A percentile compares a stretch with the other conserved stretches of the same genome.
Evolutionary conservation across 2,113 vertebrate species (phyloP).

Genomic region (Mohoua ochrocephala): DNA sequence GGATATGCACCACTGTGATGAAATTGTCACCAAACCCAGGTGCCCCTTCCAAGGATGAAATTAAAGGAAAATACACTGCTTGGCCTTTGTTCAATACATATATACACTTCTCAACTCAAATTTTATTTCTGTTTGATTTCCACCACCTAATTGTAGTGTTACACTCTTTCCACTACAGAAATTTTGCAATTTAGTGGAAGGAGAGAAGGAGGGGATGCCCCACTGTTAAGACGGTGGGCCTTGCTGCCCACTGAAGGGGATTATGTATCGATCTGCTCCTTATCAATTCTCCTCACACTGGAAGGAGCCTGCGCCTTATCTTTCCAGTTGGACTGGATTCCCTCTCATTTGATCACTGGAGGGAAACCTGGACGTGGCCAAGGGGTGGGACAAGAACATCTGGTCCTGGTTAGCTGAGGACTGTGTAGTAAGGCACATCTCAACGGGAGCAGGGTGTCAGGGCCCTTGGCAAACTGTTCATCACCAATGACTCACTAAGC

Average conservation of each 20-base stretch:
- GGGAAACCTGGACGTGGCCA: background rate
- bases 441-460: background rate
- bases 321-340: constrained; percentile 8
- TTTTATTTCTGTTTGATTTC: background rate
- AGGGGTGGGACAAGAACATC: background rate
- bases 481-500: background rate
- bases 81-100: background rate
- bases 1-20: background rate
- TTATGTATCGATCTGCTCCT: constrained; percentile 14
- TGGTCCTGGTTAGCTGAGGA: background rate
- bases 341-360: constrained; percentile 13
- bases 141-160: background rate
- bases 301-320: constrained; percentile 27
- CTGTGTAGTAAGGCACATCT: background rate
- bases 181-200: background rate
- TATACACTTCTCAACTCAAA: accelerated
- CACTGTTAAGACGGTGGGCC: background rate
- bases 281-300: constrained; percentile 42
- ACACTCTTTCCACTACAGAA: constrained; percentile 1
- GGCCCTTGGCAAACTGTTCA: background rate
- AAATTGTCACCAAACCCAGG: background rate
- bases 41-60: background rate
- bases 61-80: background rate
- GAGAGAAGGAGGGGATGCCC: background rate
- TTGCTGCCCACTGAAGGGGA: constrained; percentile 15